These are phyloP conservation scores for Garrulus glandarius DNA, from an alignment of 2,797 vertebrate genomes.

Conservation along the genomic window DNA sequence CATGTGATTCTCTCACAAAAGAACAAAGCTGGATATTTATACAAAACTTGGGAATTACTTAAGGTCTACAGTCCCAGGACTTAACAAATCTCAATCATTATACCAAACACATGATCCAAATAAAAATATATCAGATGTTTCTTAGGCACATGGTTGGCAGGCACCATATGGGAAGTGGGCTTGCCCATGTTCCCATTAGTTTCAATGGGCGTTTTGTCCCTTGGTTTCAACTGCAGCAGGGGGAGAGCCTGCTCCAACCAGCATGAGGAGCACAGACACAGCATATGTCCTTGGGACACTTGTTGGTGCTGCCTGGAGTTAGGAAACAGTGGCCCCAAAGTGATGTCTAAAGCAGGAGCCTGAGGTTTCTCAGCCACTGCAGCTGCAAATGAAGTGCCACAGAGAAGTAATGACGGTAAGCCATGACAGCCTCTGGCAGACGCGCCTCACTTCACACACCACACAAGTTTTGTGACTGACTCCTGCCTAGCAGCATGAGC, in stretches of 20 bases:
- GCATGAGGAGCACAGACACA: not conserved
- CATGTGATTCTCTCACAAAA: slow-evolving; percentile 18
- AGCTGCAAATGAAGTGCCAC: not conserved
- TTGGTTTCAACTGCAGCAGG: not conserved
- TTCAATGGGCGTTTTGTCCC: not conserved
- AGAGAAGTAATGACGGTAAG: rapidly evolving
- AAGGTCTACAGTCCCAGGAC: not conserved
- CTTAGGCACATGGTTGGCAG: slow-evolving; percentile 59
- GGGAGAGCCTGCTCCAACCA: not conserved
- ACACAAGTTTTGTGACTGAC: not conserved
- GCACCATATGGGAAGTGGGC: slow-evolving; percentile 68
- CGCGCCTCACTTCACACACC: rapidly evolving
- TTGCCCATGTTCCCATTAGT: not conserved
- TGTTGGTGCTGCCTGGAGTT: not conserved
- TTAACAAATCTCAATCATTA: slow-evolving; percentile 8
- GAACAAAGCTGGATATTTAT: slow-evolving; percentile 39
- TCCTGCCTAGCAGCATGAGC: not conserved
- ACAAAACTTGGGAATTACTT: slow-evolving; percentile 28
- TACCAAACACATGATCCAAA: slow-evolving; percentile 11
- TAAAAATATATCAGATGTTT: slow-evolving; percentile 47
- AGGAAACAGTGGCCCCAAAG: not conserved
- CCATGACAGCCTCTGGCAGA: not conserved
- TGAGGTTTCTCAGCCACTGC: not conserved
- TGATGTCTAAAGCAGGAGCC: not conserved
- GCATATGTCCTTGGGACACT: not conserved